Evolutionary conservation across 2,113 vertebrate genomes (phyloP).

Genomic region (Myotis yumanensis): DNA sequence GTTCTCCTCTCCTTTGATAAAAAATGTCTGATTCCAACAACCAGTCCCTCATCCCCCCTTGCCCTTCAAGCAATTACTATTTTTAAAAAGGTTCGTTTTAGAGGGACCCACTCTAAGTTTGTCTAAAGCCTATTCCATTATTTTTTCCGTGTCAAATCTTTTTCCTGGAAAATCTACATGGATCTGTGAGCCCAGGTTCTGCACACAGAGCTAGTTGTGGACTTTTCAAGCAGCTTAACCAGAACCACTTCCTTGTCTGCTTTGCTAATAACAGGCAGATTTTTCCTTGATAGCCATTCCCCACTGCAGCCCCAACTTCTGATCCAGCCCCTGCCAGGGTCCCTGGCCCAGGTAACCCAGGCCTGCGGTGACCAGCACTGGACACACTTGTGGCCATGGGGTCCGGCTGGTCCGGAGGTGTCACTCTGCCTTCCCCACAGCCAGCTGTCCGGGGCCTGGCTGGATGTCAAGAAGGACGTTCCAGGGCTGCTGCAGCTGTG

Average conservation of each 20-base stretch:
- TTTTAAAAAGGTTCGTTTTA: neutral
- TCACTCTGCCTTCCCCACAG: neutral
- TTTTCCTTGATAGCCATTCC: neutral
- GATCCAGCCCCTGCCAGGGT: neutral
- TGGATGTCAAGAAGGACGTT: neutral
- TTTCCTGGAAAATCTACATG: no score
- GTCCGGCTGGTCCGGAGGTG: neutral
- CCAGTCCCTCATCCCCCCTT: neutral
- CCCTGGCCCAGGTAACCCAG: neutral
- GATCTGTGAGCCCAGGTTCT: neutral
- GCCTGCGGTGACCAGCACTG: neutral
- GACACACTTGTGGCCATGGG: neutral
- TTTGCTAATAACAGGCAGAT: neutral
- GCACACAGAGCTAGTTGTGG: neutral
- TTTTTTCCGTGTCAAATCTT: neutral
- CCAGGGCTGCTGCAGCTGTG: neutral
- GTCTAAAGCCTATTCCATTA: neutral
- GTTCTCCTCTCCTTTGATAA: neutral
- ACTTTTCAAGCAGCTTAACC: neutral
- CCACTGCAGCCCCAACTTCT: neutral
- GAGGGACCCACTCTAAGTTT: neutral
- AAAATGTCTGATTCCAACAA: neutral
- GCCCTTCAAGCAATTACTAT: neutral
- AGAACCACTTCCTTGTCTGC: neutral
- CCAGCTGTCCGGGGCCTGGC: neutral